Evolutionary conservation across 2,888 invertebrate genomes (phyloP).

Genomic region (Xylota sylvarum): DNA sequence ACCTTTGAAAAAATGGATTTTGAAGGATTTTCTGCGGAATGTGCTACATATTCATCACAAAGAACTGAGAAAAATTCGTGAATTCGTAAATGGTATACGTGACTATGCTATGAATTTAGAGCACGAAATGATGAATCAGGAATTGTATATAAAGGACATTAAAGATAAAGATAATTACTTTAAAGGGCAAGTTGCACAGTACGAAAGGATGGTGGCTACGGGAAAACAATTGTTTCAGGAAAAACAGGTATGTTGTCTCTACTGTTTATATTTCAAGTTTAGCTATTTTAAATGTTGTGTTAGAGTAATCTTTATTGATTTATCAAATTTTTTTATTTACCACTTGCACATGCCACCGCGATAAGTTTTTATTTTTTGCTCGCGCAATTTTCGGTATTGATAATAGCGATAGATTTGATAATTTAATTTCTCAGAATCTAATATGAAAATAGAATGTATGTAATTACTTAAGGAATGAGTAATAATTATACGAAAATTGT

Average conservation of each 20-base stretch:
- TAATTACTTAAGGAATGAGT: too few relatives aligned
- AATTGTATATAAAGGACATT: background rate
- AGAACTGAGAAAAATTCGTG: conserved; percentile 77
- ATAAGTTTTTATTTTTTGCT: too few relatives aligned
- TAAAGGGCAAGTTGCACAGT: conserved; percentile 28
- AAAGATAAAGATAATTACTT: background rate
- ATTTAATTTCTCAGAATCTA: too few relatives aligned
- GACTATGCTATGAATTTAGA: conserved; percentile 80
- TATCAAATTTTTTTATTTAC: background rate
- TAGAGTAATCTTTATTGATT: too few relatives aligned
- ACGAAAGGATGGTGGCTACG: conserved; percentile 18
- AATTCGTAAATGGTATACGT: conserved; percentile 78
- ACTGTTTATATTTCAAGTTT: background rate
- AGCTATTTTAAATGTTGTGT: too few relatives aligned
- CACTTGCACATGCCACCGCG: background rate
- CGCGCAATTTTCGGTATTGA: too few relatives aligned
- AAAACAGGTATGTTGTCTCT: conserved; percentile 3
- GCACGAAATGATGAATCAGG: conserved; percentile 68
- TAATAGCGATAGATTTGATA: too few relatives aligned
- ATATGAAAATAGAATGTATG: too few relatives aligned
- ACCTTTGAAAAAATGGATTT: conserved; percentile 66
- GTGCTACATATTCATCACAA: conserved; percentile 78
- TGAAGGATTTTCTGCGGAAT: conserved; percentile 76
- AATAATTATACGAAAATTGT: too few relatives aligned
- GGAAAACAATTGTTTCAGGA: conserved; percentile 9